A percentile compares a stretch with the other conserved stretches of the same genome.
Evolutionary conservation across 2,888 invertebrate species (phyloP).

Genomic region (Flexamia atlantica): DNA sequence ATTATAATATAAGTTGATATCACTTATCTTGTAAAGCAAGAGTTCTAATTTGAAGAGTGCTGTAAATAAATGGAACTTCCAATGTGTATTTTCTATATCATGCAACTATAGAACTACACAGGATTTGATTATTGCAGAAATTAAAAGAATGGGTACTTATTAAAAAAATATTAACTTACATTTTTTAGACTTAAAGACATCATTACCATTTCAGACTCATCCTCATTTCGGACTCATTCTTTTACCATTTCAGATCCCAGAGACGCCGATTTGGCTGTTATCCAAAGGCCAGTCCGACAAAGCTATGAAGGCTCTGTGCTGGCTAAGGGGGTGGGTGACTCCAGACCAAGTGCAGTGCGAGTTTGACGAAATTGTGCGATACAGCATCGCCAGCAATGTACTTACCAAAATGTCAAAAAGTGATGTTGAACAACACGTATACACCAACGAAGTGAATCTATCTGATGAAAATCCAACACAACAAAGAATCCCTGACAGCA

Average conservation of each 20-base stretch:
- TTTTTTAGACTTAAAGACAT: no score
- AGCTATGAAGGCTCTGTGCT: constrained; percentile 77
- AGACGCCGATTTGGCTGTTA: constrained; percentile 80
- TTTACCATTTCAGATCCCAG: constrained; percentile 79
- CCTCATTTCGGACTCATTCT: no score
- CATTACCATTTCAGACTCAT: no score
- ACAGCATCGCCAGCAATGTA: constrained; percentile 52
- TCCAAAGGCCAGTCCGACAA: constrained; percentile 78
- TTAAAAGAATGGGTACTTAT: no score
- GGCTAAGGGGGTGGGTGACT: constrained; percentile 78
- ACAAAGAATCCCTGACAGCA: not conserved
- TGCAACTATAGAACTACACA: no score
- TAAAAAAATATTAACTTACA: no score
- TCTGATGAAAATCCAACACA: constrained; percentile 21
- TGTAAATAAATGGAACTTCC: no score
- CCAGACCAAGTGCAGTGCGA: constrained; percentile 77
- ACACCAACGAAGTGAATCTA: constrained; percentile 4
- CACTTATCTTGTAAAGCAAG: no score
- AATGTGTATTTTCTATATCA: no score
- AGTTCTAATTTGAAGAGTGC: no score
- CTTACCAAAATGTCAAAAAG: not conserved
- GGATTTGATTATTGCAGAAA: no score
- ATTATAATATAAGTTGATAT: no score
- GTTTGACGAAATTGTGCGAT: constrained; percentile 75
- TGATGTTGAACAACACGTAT: not conserved